Evolutionary conservation across 2,113 vertebrate species (phyloP), one percentile per base, ranked within the genome.

Genomic region (Eurystomus gularis): DNA sequence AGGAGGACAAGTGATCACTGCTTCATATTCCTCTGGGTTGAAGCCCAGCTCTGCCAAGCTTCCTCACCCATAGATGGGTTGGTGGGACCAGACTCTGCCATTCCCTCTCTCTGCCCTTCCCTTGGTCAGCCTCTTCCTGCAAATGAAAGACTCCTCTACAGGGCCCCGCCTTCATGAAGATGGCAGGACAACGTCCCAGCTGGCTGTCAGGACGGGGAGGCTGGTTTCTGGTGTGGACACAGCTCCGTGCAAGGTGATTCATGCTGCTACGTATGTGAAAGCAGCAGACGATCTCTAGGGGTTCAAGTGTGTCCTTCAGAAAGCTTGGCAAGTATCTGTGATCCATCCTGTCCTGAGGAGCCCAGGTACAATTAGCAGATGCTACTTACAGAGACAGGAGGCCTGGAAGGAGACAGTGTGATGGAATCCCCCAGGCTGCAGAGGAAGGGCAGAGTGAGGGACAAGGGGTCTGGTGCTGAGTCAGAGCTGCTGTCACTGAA

Each of bases 241-340:
- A 71, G 35, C 49, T 64, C 54, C 46, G 51, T 79, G 52, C 48
- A 26, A 46, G 46, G 49, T 35, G 79, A 70, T 33, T 54, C 58
- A 49, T 0, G 0, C 35, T 71, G 52, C 62, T 10, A 31, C 3
- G 6, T 21, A 2, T 3, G 25, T 28, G 65, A 81, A 72, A 58
- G 52, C 55, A 80, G 64, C 72, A 54, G 61, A 60, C 42, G 26
- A 11, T 69, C 44, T 73, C 71, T 2, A 31, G 48, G 76, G 58
- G 39, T 60, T 79, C 60, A 62, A 15, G 33, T 33, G 9, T 20
- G 86, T 64, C 84, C 91, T 86, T 86, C 75, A 84, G 76, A 55
- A 83, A 90, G 61, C 70, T 72, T 9, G 23, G 66, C 40, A 57
- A 52, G 49, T 31, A 15, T 17, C 84, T 58, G 58, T 7, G 71